A percentile compares a stretch with the other conserved stretches of the same genome.
phyloP scores from a whole-genome alignment of 2,113 vertebrate species.

The Falcunculus frontatus region DNA sequence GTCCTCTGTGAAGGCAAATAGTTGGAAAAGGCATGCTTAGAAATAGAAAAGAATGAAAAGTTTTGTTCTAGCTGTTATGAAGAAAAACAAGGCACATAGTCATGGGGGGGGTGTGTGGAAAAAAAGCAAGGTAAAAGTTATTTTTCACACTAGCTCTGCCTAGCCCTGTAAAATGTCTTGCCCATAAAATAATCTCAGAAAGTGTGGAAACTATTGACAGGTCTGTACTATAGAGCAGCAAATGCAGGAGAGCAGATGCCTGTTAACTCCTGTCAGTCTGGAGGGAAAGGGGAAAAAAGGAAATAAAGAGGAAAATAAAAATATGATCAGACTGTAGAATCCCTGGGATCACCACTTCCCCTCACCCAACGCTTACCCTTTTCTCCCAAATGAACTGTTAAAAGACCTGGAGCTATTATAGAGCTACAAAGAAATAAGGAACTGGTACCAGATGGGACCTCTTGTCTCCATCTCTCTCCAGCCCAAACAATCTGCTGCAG shows the following conservation, averaged over 20 bases:
- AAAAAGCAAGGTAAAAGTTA: background rate
- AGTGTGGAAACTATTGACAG: constrained; percentile 64
- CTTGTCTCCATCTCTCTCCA: constrained; percentile 79
- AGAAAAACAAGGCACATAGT: background rate
- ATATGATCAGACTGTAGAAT: background rate
- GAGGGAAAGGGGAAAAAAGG: background rate
- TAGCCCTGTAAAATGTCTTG: constrained; percentile 49
- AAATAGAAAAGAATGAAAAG: background rate
- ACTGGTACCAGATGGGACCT: constrained; percentile 79
- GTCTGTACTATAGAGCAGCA: constrained; percentile 49
- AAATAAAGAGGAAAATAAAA: background rate
- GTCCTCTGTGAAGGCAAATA: background rate
- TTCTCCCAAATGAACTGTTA: constrained; percentile 52
- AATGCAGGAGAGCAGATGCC: constrained; percentile 56
- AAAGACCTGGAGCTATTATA: constrained; percentile 71
- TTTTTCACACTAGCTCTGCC: constrained; percentile 59
- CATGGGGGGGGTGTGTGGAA: background rate
- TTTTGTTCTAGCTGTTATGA: background rate
- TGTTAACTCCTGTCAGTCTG: constrained; percentile 33
- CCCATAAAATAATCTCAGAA: constrained; percentile 52
- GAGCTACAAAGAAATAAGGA: constrained; percentile 74
- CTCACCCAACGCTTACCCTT: background rate
- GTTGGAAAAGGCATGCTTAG: background rate
- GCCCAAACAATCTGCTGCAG: constrained; percentile 81
- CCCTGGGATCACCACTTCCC: background rate